These are phyloP conservation scores for Pentalonia nigronervosa DNA, from an alignment of 1,140 invertebrate genomes.

Conservation along the genomic window DNA sequence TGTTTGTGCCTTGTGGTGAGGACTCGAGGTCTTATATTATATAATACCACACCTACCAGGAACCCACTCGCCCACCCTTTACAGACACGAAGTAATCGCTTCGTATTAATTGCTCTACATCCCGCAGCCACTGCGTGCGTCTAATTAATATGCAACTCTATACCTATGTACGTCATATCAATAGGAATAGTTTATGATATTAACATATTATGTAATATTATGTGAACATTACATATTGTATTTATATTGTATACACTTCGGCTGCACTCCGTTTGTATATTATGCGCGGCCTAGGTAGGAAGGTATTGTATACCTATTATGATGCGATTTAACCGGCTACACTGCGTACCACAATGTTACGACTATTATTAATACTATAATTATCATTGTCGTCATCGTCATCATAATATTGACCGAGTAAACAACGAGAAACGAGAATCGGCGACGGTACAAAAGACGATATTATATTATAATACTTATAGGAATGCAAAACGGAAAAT, in stretches of 20 bases:
- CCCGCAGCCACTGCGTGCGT: too few relatives aligned
- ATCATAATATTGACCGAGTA: neutral
- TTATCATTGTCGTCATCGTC: neutral
- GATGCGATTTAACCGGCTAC: neutral
- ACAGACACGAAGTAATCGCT: too few relatives aligned
- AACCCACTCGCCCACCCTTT: too few relatives aligned
- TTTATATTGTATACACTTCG: neutral
- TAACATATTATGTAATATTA: neutral
- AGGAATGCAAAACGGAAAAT: conserved; percentile 17
- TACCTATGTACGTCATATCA: too few relatives aligned
- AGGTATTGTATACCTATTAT: neutral
- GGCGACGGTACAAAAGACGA: neutral
- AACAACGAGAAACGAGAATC: neutral
- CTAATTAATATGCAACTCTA: too few relatives aligned
- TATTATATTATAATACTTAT: too few relatives aligned
- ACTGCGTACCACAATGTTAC: neutral
- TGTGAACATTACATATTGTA: neutral
- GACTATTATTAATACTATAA: neutral
- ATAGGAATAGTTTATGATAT: too few relatives aligned
- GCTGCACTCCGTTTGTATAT: neutral
- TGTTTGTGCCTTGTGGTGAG: too few relatives aligned
- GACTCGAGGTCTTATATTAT: too few relatives aligned
- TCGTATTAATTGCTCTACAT: too few relatives aligned
- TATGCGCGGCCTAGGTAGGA: too few relatives aligned
- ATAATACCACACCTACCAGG: too few relatives aligned